A percentile compares a stretch with the other conserved stretches of the same genome.
phyloP scores from a whole-genome alignment of 2,113 vertebrate species.

The Alethe diademata region DNA sequence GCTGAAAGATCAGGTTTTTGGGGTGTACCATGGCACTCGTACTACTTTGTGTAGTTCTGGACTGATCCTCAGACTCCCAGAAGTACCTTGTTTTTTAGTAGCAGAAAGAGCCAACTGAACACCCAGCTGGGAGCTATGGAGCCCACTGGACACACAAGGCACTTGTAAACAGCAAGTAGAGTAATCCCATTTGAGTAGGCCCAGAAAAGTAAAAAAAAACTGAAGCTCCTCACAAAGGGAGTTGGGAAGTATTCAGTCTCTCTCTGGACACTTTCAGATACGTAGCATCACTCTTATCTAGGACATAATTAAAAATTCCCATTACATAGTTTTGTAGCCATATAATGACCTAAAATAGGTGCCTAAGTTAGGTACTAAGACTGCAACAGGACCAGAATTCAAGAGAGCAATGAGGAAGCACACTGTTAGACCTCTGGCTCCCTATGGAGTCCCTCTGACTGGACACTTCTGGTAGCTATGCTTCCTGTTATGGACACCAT shows the following conservation, averaged over 20 bases:
- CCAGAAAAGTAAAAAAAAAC: neutral
- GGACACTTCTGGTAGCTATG: neutral
- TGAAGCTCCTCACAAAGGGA: neutral
- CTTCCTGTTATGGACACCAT: neutral
- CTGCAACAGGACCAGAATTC: neutral
- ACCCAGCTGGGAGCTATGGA: fast-evolving
- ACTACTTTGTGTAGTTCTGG: neutral
- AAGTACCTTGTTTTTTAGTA: neutral
- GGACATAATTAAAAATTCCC: neutral
- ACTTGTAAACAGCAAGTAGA: neutral
- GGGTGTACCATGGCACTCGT: neutral
- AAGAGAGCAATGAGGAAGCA: neutral
- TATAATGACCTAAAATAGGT: neutral
- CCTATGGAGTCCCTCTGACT: fast-evolving
- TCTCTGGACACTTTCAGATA: neutral
- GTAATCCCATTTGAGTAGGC: neutral
- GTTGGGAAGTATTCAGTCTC: neutral
- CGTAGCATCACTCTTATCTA: neutral
- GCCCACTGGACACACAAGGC: neutral
- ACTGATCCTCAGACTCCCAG: neutral
- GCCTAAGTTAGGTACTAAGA: neutral
- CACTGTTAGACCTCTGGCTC: neutral
- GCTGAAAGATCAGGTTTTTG: neutral
- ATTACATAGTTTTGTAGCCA: neutral
- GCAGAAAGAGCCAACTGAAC: neutral